Conservation (phyloP, 2,888 invertebrate species). For the Steinernema scapterisci region DNA sequence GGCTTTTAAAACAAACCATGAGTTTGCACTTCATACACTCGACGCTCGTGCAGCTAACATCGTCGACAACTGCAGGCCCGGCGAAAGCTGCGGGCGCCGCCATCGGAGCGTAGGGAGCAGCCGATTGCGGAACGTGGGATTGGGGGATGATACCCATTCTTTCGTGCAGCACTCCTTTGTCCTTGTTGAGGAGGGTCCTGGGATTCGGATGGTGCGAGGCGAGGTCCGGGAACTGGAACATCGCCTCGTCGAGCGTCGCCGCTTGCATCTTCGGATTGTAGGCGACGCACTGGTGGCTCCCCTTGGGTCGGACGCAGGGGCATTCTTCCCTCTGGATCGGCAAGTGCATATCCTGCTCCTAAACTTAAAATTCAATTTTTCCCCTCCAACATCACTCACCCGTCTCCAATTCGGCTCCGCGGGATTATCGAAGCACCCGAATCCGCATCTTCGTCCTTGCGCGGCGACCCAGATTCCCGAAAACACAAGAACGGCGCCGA, state of each 20-base stretch:
- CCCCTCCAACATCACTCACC: neutral
- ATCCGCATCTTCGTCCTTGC: neutral
- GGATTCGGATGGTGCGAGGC: constrained; percentile 33
- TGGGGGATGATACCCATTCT: constrained; percentile 6
- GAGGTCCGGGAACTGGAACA: constrained; percentile 49
- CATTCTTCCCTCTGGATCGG: constrained; percentile 30
- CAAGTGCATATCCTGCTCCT: constrained; percentile 9
- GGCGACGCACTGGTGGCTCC: constrained; percentile 41
- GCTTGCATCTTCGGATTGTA: constrained; percentile 48
- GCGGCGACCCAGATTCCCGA: neutral
- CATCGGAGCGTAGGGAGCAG: constrained; percentile 32
- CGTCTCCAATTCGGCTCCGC: neutral
- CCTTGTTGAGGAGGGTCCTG: constrained; percentile 15
- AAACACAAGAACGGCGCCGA: neutral
- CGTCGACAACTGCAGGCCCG: neutral
- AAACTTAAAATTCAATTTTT: neutral
- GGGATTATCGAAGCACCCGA: neutral
- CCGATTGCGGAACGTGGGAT: neutral
- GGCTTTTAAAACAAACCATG: constrained; percentile 44
- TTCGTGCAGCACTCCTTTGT: constrained; percentile 34
- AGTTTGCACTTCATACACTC: constrained; percentile 48
- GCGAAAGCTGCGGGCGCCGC: constrained; percentile 36
- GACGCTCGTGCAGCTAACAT: neutral
- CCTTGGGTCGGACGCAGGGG: constrained; percentile 40
- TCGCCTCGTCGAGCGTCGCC: constrained; percentile 46